Conservation (phyloP, 1,140 invertebrate species). For the Nephila pilipes region DNA sequence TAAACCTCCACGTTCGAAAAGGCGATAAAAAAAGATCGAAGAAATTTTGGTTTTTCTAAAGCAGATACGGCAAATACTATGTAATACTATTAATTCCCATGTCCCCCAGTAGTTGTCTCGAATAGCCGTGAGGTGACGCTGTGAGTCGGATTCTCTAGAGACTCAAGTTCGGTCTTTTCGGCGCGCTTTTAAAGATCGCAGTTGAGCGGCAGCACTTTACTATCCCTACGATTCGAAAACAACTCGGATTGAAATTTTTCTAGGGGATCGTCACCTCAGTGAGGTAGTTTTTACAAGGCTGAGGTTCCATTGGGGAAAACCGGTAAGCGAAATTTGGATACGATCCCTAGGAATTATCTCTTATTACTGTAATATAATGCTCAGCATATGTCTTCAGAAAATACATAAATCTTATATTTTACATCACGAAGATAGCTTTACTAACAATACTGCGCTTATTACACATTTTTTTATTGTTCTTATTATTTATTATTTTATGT, state of each 20-base stretch:
- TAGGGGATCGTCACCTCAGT: slow-evolving; percentile 71
- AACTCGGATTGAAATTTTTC: slow-evolving; percentile 61
- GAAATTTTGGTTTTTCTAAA: slow-evolving; percentile 26
- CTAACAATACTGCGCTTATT: too few relatives aligned
- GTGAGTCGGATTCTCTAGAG: slow-evolving; percentile 5
- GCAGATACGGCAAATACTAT: slow-evolving; percentile 29
- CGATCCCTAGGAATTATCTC: background rate
- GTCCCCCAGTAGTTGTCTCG: background rate
- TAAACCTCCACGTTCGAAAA: background rate
- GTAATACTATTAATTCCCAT: background rate
- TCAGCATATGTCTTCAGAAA: too few relatives aligned
- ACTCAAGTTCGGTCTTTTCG: slow-evolving; percentile 14
- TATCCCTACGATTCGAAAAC: slow-evolving; percentile 61
- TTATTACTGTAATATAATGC: too few relatives aligned
- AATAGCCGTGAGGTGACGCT: slow-evolving; percentile 61
- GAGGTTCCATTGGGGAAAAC: slow-evolving; percentile 32
- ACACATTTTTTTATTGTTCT: too few relatives aligned
- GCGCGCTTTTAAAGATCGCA: slow-evolving; percentile 73
- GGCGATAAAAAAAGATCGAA: slow-evolving; percentile 2
- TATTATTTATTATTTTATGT: too few relatives aligned
- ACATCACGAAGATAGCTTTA: too few relatives aligned
- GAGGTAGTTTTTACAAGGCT: slow-evolving; percentile 18
- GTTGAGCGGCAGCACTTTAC: slow-evolving; percentile 61
- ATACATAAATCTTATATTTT: too few relatives aligned
- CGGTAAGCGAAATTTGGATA: background rate